Base-by-base conservation (phyloP, 2,113 vertebrate genomes). In the Onychostoma macrolepis region DNA sequence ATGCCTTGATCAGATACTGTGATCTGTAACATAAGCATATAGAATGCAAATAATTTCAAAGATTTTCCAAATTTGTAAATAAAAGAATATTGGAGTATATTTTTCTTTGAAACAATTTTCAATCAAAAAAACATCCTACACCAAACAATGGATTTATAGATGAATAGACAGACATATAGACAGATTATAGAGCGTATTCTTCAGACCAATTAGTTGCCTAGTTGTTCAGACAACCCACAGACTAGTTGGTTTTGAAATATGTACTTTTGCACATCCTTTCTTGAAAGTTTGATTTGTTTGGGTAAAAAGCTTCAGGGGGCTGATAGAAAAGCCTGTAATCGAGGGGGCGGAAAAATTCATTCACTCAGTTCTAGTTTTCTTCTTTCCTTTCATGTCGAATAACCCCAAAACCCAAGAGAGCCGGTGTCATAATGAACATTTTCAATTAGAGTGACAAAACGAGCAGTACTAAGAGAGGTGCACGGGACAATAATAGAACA, bases 1-100 rank as follows among this genome's bases (percentile, higher is more conserved):
- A 90, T 85, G 1, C 97, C 97, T 0, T 96, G 96, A 91, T 99
- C 98, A 0, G 96, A 96, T 85, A 99, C 95, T 0, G 95, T 98
- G 13, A 99, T 95, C 98, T 99, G 92, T 36, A 72, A 41, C 36
- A 12, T 21, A 48, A 77, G 24, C 45, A 26, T 76, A 75, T 43
- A 83, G 1, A 72, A 13, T 61, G 24, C 21, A 24, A 24, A 58
- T 58, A n/a, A 58, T 58, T 56, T 56, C 0, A 56, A 56, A 21
- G 2, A 19, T 53, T 56, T 58, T n/a, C 50, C 50, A 21, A 6
- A 21, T 53, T 21, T 2, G 50, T 53, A 21, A 21, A 6, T 7
- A 21, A 21, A 53, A 21, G 5, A 6, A 53, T 53, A 53, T 21
- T 53, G 6, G 17, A 6, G 1, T 53, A 21, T 53, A 19, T 19